Percentiles rank a stretch among this genome's conserved stretches.
These are phyloP conservation scores for Leptinotarsa peninsularis DNA, from an alignment of 2,888 invertebrate genomes.

Conservation along the genomic window DNA sequence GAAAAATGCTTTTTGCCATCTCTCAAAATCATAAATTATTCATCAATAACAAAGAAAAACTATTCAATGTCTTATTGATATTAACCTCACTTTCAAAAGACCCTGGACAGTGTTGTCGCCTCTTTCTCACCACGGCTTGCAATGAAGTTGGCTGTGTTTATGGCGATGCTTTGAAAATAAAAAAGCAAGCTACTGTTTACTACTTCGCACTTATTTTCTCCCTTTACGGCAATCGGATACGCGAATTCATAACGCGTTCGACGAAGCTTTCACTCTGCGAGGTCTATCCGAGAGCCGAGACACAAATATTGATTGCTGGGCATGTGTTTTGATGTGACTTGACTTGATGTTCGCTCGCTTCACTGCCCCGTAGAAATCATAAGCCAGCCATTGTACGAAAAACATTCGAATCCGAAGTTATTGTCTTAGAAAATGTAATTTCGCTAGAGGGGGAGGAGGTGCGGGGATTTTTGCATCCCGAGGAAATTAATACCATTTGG, in stretches of 20 bases:
- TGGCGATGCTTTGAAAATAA: no score
- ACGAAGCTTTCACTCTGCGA: neutral
- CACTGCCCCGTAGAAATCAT: slow-evolving; percentile 30
- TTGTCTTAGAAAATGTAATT: slow-evolving; percentile 21
- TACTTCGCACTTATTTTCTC: neutral
- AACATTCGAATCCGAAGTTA: slow-evolving; percentile 13
- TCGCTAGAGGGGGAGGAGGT: neutral
- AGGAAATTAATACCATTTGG: slow-evolving; percentile 11
- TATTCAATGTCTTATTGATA: no score
- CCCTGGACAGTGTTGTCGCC: no score
- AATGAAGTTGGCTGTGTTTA: no score
- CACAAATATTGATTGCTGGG: slow-evolving; percentile 34
- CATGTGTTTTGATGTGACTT: slow-evolving; percentile 27
- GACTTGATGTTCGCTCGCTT: slow-evolving; percentile 33
- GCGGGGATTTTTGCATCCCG: slow-evolving; percentile 1
- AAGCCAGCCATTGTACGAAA: slow-evolving; percentile 26
- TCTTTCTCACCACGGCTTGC: no score
- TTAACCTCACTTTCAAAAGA: no score
- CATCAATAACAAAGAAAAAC: no score
- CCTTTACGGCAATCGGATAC: slow-evolving; percentile 1
- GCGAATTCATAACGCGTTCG: slow-evolving; percentile 8
- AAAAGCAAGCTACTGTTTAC: no score
- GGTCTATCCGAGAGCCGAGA: slow-evolving; percentile 20
- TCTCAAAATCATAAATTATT: no score
- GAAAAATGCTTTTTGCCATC: no score